Base-by-base conservation (phyloP, 2,888 invertebrate genomes). In the Lycaena phlaeas region DNA sequence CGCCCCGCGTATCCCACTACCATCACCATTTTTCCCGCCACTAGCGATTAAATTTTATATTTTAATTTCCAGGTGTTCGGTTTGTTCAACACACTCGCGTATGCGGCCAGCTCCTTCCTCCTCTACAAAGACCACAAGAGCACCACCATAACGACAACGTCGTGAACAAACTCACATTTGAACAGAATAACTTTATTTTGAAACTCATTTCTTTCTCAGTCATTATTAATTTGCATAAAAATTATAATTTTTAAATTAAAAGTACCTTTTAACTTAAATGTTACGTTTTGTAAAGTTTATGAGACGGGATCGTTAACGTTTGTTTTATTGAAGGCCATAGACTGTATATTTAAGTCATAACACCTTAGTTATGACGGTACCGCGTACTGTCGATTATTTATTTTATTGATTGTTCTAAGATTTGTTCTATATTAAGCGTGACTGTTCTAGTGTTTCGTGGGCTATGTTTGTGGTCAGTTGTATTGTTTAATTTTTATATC, bases 41-140 rank as follows among this genome's bases (percentile, higher is more conserved):
- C n/a, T 6, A 29, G 9, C 28, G 2, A 29, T 17, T 27, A 3
- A 36, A 12, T n/a, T 27, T 12, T 5, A 30, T 14, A 14, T 18
- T 18, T 43, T 52, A 49, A 54, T 75, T 79, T 50, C 9, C 78
- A 93, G 93, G 87, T 90, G 38, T 94, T 95, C 64, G 95, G 93
- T 43, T 68, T 95, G 27, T 89, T 95, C 74, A 95, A 95, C 73
- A 90, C 92, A 31, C 56, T 90, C 40, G 93, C 90, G 14, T 96
- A 95, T 60, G 93, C 87, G 25, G 90, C 88, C 45, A 93, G 92
- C 51, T 77, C 92, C 15, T 93, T 90, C 73, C 87, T 94, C 59
- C 81, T 95, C 51, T 92, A 87, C 75, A 67, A 89, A 57, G 92
- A 94, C 59, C 90, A 90, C 81, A 91, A 89, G 65, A 87, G 79